These are phyloP conservation scores for Chaenogobius annularis DNA, from an alignment of 2,113 vertebrate species.

Conservation along the genomic window DNA sequence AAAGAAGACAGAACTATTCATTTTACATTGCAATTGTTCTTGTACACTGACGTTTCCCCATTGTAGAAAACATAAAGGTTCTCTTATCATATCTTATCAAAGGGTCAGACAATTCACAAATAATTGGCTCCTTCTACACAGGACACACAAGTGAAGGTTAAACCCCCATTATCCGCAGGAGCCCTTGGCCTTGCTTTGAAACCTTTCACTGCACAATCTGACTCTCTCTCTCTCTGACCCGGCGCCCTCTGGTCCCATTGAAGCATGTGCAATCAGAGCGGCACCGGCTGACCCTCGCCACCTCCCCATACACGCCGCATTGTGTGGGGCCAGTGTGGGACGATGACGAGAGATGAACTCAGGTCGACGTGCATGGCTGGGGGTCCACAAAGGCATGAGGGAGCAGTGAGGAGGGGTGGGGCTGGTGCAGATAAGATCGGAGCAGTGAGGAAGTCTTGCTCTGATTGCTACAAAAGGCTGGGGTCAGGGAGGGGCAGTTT, in stretches of 20 bases:
- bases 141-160: not conserved
- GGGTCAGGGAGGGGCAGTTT: constrained; percentile 77
- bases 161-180: not conserved
- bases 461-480: constrained; percentile 77
- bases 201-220: constrained; percentile 13
- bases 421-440: constrained; percentile 73
- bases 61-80: no score
- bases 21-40: no score
- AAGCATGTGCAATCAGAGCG: constrained; percentile 41
- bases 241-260: constrained; percentile 26
- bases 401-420: constrained; percentile 2
- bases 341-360: constrained; percentile 75
- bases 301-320: constrained; percentile 68
- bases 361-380: constrained; percentile 47
- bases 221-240: constrained; percentile 34
- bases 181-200: constrained; percentile 3
- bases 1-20: no score
- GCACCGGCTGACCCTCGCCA: constrained; percentile 63
- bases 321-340: constrained; percentile 74
- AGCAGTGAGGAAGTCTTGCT: constrained; percentile 73
- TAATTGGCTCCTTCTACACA: not conserved
- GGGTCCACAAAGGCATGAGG: constrained; percentile 57
- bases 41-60: no score
- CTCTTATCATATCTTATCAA: no score
- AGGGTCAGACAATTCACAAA: not conserved